Evolutionary conservation across 2,888 invertebrate species (phyloP).

Genomic region (Caradrina clavipalpis): DNA sequence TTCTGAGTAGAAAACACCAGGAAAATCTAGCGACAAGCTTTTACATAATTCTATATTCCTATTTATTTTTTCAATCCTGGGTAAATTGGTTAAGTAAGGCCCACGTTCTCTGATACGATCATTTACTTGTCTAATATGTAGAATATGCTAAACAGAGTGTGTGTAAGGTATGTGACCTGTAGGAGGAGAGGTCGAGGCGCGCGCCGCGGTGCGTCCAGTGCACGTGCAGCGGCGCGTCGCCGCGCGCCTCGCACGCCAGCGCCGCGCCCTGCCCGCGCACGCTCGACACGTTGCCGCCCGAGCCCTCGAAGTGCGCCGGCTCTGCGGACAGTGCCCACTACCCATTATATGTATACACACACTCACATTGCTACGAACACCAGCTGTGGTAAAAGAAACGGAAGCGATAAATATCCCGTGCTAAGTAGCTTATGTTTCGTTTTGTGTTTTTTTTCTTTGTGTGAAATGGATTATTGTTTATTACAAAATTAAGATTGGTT

Average conservation of each 20-base stretch:
- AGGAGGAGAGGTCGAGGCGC: conserved; percentile 92
- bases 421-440: background rate
- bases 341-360: background rate
- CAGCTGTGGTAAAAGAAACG: too few relatives aligned
- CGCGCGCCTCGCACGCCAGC: conserved; percentile 94
- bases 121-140: too few relatives aligned
- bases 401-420: background rate
- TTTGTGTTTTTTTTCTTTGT: too few relatives aligned
- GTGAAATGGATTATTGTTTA: too few relatives aligned
- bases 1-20: too few relatives aligned
- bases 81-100: too few relatives aligned
- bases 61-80: too few relatives aligned
- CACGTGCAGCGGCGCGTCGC: conserved; percentile 95
- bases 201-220: conserved; percentile 94
- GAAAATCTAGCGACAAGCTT: too few relatives aligned
- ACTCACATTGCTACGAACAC: too few relatives aligned
- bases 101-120: too few relatives aligned
- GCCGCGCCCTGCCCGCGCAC: conserved; percentile 91
- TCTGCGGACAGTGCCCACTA: conserved; percentile 82
- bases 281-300: conserved; percentile 90
- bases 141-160: too few relatives aligned
- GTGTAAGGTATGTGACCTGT: conserved; percentile 73
- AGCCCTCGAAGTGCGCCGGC: conserved; percentile 93
- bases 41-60: too few relatives aligned
- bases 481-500: background rate